Evolutionary conservation across 2,888 invertebrate genomes (phyloP).

Genomic region (Athetis lepigone): DNA sequence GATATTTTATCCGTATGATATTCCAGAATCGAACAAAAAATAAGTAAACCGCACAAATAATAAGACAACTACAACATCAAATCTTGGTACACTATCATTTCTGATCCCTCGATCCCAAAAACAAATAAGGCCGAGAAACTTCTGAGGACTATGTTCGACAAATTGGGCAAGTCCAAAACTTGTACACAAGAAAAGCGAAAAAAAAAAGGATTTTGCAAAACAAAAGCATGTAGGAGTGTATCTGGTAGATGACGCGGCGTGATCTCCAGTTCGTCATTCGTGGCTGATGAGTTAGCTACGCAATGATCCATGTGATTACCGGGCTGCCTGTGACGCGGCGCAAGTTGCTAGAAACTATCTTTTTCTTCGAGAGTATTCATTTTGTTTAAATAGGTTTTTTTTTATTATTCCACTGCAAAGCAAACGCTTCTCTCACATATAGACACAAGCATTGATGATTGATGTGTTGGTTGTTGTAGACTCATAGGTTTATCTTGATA

Average conservation of each 20-base stretch:
- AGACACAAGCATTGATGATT: no score
- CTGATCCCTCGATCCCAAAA: conserved; percentile 44
- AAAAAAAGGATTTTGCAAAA: conserved; percentile 58
- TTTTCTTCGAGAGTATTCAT: background rate
- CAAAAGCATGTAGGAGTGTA: conserved; percentile 54
- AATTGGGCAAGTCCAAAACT: conserved; percentile 46
- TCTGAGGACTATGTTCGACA: conserved; percentile 43
- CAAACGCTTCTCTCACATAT: no score
- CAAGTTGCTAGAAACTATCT: conserved; percentile 26
- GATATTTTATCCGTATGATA: conserved; percentile 5
- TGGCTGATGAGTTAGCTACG: conserved; percentile 71
- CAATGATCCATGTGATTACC: conserved; percentile 77
- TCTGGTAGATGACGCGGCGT: conserved; percentile 67
- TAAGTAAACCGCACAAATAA: conserved; percentile 29
- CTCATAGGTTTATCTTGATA: no score
- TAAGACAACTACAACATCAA: conserved; percentile 39
- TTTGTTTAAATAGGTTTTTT: background rate
- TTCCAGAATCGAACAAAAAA: conserved; percentile 15
- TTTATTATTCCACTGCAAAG: background rate
- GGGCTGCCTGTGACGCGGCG: conserved; percentile 45
- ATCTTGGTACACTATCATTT: conserved; percentile 39
- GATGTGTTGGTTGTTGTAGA: no score
- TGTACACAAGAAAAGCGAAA: conserved; percentile 40
- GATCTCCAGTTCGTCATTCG: conserved; percentile 69
- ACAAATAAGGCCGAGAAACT: conserved; percentile 49